phyloP scores from a whole-genome alignment of 2,113 vertebrate genomes.

The Tyrannus savana region DNA sequence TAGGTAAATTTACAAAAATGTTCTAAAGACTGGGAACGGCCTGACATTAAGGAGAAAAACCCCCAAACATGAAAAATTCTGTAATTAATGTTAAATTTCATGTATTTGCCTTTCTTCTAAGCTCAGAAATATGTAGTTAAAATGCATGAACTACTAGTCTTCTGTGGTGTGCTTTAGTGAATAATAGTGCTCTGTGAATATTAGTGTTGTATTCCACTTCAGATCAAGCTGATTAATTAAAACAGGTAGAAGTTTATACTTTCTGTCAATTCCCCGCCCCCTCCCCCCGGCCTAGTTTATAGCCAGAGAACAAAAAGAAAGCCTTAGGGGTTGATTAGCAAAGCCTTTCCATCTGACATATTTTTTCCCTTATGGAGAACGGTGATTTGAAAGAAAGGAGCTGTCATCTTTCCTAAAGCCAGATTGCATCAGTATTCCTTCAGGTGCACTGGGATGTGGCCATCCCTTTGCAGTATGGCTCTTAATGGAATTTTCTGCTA shows the following conservation, averaged over 20 bases:
- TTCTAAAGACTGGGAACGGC: neutral
- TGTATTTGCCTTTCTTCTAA: neutral
- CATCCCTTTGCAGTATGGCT: neutral
- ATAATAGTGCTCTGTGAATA: neutral
- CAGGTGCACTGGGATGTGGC: neutral
- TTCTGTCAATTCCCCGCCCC: neutral
- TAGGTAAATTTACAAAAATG: neutral
- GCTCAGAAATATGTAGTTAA: neutral
- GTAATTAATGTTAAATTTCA: neutral
- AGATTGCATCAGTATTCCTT: neutral
- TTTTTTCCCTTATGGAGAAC: neutral
- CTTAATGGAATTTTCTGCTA: constrained; percentile 14
- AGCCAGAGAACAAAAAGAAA: neutral
- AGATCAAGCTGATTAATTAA: neutral
- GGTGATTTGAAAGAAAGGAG: neutral
- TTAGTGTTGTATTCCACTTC: neutral
- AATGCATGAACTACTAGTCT: neutral
- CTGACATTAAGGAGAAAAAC: neutral
- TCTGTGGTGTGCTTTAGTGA: neutral
- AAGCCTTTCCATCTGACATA: neutral
- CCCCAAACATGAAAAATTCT: neutral
- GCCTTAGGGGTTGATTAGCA: neutral
- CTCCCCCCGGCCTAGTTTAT: accelerated
- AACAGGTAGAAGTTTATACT: neutral
- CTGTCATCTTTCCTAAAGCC: neutral